Percentiles rank a stretch among this genome's conserved stretches.
phyloP scores from a whole-genome alignment of 2,797 vertebrate species.

The Peromyscus nudipes region DNA sequence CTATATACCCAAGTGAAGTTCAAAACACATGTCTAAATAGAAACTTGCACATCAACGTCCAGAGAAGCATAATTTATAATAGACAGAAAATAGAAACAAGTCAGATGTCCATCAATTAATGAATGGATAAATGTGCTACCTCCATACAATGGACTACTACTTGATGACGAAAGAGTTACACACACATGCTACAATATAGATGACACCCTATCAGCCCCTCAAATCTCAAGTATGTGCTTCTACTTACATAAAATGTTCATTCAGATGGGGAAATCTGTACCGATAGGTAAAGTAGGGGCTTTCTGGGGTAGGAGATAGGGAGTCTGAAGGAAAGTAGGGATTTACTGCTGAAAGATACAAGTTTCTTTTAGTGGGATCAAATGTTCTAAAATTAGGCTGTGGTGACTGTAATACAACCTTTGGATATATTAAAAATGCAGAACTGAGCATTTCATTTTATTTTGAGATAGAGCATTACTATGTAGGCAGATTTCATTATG shows the following conservation, averaged over 20 bases:
- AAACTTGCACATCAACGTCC: constrained; percentile 42
- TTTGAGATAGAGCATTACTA: neutral
- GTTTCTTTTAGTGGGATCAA: constrained; percentile 55
- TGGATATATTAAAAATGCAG: constrained; percentile 30
- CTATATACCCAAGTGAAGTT: constrained; percentile 42
- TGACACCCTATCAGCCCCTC: neutral
- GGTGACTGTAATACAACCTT: neutral
- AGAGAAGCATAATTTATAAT: constrained; percentile 22
- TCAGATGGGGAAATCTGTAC: neutral
- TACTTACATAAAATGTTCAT: constrained; percentile 39
- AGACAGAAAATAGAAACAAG: constrained; percentile 53
- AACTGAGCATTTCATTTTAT: neutral
- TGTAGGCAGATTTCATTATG: neutral
- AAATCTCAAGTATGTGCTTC: neutral
- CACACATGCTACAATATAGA: neutral
- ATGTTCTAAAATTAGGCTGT: constrained; percentile 60
- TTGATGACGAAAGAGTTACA: neutral
- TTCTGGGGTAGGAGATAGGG: neutral
- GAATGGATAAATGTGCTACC: constrained; percentile 11
- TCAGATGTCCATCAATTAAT: neutral
- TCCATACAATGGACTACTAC: neutral
- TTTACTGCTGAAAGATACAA: neutral
- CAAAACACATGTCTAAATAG: constrained; percentile 35
- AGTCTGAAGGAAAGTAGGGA: neutral
- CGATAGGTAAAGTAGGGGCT: neutral